Evolutionary conservation across 1,140 invertebrate genomes (phyloP).

Genomic region (Cyphomyrmex costatus): DNA sequence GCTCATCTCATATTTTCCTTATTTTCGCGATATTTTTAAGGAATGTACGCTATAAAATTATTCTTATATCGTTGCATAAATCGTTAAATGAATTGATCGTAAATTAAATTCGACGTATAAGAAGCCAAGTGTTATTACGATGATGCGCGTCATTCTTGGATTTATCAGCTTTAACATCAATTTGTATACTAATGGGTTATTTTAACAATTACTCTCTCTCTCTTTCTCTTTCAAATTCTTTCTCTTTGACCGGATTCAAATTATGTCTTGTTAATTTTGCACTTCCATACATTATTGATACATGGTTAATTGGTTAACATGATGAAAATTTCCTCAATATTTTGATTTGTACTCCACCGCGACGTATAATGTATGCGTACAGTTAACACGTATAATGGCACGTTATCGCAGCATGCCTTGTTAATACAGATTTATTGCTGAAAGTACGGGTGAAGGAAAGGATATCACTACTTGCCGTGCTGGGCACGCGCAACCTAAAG

Average conservation of each 20-base stretch:
- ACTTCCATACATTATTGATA: conserved; percentile 16
- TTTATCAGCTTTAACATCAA: neutral
- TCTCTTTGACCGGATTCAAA: neutral
- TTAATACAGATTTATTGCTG: conserved; percentile 67
- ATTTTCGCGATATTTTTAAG: neutral
- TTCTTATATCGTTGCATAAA: neutral
- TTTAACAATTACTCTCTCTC: neutral
- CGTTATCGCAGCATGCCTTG: conserved; percentile 45
- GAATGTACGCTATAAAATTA: neutral
- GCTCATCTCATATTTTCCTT: neutral
- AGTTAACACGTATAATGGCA: conserved; percentile 42
- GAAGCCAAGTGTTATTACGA: neutral
- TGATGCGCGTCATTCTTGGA: conserved; percentile 3
- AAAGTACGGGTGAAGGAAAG: conserved; percentile 59
- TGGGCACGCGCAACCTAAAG: conserved; percentile 55
- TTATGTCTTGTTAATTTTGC: neutral
- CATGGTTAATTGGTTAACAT: conserved; percentile 26
- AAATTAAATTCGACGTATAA: conserved; percentile 8
- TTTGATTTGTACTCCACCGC: neutral
- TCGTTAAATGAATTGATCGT: neutral
- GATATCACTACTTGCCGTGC: conserved; percentile 57
- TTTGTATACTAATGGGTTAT: neutral
- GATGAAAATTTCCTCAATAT: conserved; percentile 31
- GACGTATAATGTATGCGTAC: conserved; percentile 13
- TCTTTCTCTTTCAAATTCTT: neutral